Evolutionary conservation across 2,113 vertebrate species (phyloP).

Genomic region (Nansenia antarctica): DNA sequence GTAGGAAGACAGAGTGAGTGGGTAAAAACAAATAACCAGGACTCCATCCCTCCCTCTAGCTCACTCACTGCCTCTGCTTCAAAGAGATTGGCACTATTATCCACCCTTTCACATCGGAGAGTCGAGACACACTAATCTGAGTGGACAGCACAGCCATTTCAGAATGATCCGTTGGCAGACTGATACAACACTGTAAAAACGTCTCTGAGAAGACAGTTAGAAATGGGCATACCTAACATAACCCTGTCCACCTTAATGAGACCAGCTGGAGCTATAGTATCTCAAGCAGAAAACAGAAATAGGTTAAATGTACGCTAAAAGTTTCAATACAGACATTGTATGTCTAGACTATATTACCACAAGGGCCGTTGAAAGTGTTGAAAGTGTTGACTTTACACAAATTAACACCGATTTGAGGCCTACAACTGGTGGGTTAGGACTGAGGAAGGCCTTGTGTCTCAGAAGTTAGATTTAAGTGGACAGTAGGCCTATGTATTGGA

Average conservation of each 20-base stretch:
- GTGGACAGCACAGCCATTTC: constrained; percentile 25
- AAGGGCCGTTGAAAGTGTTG: neutral
- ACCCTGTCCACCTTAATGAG: neutral
- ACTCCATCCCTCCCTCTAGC: neutral
- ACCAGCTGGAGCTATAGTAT: neutral
- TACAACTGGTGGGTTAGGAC: too few species aligned
- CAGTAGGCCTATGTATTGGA: too few species aligned
- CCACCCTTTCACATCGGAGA: neutral
- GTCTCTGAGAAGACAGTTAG: neutral
- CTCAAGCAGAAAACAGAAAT: too few species aligned
- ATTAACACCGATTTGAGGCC: too few species aligned
- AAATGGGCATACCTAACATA: neutral
- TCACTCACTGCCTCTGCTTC: neutral
- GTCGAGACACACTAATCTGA: neutral
- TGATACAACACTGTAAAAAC: neutral
- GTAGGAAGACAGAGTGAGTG: neutral
- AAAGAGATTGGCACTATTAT: neutral
- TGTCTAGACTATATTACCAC: neutral
- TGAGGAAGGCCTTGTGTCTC: too few species aligned
- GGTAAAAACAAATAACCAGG: neutral
- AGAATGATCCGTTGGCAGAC: constrained; percentile 16
- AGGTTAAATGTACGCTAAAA: too few species aligned
- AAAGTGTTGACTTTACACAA: too few species aligned
- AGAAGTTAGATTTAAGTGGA: too few species aligned
- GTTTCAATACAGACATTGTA: too few species aligned